Conservation (phyloP, 2,113 vertebrate genomes). For the Pogonocichla stellata region DNA sequence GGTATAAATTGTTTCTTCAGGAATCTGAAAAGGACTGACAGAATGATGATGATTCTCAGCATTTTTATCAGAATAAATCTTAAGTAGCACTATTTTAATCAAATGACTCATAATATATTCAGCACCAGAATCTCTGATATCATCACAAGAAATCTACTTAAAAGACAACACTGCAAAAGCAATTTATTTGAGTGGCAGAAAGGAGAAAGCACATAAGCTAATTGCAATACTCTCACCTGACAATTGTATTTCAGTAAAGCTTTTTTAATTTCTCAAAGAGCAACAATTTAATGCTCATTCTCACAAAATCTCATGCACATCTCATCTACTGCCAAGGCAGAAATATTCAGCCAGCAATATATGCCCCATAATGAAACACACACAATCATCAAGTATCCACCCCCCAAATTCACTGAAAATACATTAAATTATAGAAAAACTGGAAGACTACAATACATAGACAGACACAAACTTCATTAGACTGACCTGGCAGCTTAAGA, state of each 20-base stretch:
- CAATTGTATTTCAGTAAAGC: not conserved
- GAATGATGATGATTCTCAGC: constrained; percentile 2
- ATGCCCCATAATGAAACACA: not conserved
- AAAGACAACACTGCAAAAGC: not conserved
- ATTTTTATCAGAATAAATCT: constrained; percentile 23
- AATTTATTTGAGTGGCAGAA: not conserved
- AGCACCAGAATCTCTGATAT: constrained; percentile 12
- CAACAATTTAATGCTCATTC: not conserved
- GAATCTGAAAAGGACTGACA: constrained; percentile 11
- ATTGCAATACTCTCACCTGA: not conserved
- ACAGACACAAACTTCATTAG: not conserved
- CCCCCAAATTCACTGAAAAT: not conserved
- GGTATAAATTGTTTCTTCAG: constrained; percentile 10
- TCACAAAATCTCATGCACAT: not conserved
- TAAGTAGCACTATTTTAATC: constrained; percentile 48
- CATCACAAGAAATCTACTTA: not conserved
- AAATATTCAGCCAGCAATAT: not conserved
- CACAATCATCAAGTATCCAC: not conserved
- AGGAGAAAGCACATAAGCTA: not conserved
- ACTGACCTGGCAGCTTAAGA: not conserved
- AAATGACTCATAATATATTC: constrained; percentile 52
- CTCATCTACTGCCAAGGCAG: not conserved
- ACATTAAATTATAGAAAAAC: not conserved
- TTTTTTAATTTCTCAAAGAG: not conserved
- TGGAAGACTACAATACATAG: not conserved